Percentiles rank a stretch among this genome's conserved stretches.
Evolutionary conservation across 2,113 vertebrate genomes (phyloP).

Genomic region (Neogobius melanostomus): DNA sequence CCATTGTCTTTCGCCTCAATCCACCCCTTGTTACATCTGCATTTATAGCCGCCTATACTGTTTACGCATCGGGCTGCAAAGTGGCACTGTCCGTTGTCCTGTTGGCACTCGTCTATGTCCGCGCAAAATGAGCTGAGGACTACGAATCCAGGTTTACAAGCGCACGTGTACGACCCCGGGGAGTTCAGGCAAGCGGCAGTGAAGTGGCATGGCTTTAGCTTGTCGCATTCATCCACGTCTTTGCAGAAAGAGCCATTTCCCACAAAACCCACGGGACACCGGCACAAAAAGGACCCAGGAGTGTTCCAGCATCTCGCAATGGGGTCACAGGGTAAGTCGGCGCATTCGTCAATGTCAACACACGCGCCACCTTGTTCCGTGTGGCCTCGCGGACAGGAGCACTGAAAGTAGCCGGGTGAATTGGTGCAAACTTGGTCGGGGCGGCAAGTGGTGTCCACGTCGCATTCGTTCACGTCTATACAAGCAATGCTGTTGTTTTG

Average conservation of each 20-base stretch:
- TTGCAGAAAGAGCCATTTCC: constrained; percentile 75
- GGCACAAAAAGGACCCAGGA: constrained; percentile 76
- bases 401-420: constrained; percentile 64
- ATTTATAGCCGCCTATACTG: constrained; percentile 70
- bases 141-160: constrained; percentile 69
- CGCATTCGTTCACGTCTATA: constrained; percentile 76
- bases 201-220: constrained; percentile 63
- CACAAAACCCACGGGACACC: constrained; percentile 69
- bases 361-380: constrained; percentile 64
- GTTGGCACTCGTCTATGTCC: constrained; percentile 79
- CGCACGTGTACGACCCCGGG: constrained; percentile 77
- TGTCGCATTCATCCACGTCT: constrained; percentile 77
- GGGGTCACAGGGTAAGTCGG: constrained; percentile 60
- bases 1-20: constrained; percentile 46
- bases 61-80: constrained; percentile 74
- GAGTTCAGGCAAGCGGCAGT: constrained; percentile 74
- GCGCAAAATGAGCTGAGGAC: constrained; percentile 67
- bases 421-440: constrained; percentile 78
- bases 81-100: constrained; percentile 68
- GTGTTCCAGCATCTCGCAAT: constrained; percentile 76
- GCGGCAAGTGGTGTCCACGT: constrained; percentile 60
- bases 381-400: constrained; percentile 72
- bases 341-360: constrained; percentile 76
- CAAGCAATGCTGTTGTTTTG: constrained; percentile 43
- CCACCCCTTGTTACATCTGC: constrained; percentile 73